A percentile compares a stretch with the other conserved stretches of the same genome.
These are phyloP conservation scores for Mixornis gularis DNA, from an alignment of 2,113 vertebrate species.

Conservation along the genomic window DNA sequence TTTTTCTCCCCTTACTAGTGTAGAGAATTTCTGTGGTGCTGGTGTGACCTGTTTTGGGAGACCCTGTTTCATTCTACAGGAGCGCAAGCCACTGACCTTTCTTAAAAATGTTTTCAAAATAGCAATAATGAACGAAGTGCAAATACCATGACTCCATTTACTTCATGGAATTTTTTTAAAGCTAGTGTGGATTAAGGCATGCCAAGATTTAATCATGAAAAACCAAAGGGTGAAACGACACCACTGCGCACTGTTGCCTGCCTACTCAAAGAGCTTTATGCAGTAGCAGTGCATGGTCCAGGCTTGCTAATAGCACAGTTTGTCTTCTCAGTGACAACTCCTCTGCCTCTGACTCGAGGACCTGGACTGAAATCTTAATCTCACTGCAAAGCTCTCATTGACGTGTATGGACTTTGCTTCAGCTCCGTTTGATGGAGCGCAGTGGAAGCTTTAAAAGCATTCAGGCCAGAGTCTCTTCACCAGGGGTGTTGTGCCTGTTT, in stretches of 20 bases:
- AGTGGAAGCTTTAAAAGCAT: background rate
- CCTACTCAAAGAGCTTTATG: background rate
- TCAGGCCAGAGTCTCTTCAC: background rate
- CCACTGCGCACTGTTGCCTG: fast-evolving
- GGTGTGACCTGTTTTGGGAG: background rate
- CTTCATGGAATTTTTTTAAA: background rate
- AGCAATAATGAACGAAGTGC: background rate
- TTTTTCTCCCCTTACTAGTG: fast-evolving
- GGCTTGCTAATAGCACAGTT: background rate
- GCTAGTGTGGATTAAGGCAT: background rate
- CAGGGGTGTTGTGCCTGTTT: conserved; percentile 2
- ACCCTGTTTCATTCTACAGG: background rate
- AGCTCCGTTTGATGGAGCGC: background rate
- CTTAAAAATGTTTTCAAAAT: background rate
- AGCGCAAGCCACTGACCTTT: background rate
- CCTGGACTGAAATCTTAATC: background rate
- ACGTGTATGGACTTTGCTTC: background rate
- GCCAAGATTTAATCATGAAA: background rate
- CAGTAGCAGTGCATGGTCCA: background rate
- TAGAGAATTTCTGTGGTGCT: background rate
- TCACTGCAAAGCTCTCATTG: background rate
- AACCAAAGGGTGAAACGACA: background rate
- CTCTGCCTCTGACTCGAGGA: background rate
- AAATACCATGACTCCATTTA: background rate
- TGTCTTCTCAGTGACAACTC: background rate